Conservation (phyloP, 2,113 vertebrate genomes). For the Antechinus stuartii region DNA sequence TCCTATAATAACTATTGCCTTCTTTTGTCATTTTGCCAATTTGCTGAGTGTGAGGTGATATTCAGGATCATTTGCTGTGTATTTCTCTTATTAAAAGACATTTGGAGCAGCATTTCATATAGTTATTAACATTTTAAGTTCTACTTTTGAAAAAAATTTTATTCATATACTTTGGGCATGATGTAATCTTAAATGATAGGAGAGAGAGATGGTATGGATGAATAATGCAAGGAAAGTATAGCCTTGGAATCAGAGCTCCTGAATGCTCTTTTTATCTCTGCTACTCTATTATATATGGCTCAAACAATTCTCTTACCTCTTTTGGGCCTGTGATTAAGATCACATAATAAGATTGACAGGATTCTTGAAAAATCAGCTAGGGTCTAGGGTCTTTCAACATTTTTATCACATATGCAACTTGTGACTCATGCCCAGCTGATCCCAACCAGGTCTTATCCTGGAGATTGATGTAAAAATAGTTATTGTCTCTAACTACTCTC, state of each 20-base stretch:
- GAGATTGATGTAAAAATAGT: background rate
- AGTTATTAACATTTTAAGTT: background rate
- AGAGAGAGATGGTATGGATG: background rate
- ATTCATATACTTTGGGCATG: background rate
- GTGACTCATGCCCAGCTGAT: background rate
- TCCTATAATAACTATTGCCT: background rate
- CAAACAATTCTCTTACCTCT: background rate
- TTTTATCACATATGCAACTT: background rate
- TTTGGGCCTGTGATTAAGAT: background rate
- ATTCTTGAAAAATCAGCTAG: constrained; percentile 15
- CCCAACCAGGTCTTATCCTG: background rate
- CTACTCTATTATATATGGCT: background rate
- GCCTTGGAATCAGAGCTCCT: constrained; percentile 12
- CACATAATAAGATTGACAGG: background rate
- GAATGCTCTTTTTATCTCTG: background rate
- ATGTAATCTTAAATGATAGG: background rate
- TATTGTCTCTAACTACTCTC: background rate
- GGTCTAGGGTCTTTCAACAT: background rate
- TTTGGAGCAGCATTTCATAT: background rate
- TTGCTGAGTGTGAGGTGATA: background rate
- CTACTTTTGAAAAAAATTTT: background rate
- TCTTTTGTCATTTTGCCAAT: background rate
- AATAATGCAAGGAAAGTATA: background rate
- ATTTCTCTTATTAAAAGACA: background rate
- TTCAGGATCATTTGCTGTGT: background rate